Base-by-base conservation (phyloP, 2,888 invertebrate genomes). In the Acleris cristana region DNA sequence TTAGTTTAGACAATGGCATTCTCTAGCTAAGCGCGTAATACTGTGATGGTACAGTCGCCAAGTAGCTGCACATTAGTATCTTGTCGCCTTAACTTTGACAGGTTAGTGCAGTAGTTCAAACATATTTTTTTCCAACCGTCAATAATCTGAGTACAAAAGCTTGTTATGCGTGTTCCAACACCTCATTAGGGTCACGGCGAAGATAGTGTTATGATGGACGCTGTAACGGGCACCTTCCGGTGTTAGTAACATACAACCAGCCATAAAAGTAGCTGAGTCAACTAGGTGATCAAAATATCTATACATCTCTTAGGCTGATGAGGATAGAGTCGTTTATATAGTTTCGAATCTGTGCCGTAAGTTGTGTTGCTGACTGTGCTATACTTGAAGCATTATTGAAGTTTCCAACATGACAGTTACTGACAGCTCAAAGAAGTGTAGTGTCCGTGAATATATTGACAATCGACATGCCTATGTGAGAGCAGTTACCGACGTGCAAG, bases 141-240 rank as follows among this genome's bases (percentile, higher is more conserved):
- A 16, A 45, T 45, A 48, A 16, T 30, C 53, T 23, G 52, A 56
- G 57, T 56, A 55, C 45, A 40, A 51, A 56, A 49, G 45, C 34
- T 55, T 55, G 63, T 48, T 19, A 55, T 60, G 51, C 52, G 8
- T 52, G 60, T 51, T 60, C 60, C 52, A 40, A 34, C 54, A 63
- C 55, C 34, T 58, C 40, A 64, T 64, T 62, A 59, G 48, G 67
- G 67, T 58, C 67, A 58, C 40, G 48, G 23, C n/a, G 12, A 49
- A 58, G 45, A 45, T 58, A 45, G 48, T 51, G 26, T 30, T 30
- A 52, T 51, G 49, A 66, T 56, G 10, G 49, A 51, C 44, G 55
- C 18, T 34, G 61, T 66, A 66, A 66, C 65, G 65, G 65, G 14
- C 55, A 56, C 26, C 65, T 61, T 66, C 65, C 65, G 65, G 65